Evolutionary conservation across 1,140 invertebrate species (phyloP).

Genomic region (Condylostylus longicornis): DNA sequence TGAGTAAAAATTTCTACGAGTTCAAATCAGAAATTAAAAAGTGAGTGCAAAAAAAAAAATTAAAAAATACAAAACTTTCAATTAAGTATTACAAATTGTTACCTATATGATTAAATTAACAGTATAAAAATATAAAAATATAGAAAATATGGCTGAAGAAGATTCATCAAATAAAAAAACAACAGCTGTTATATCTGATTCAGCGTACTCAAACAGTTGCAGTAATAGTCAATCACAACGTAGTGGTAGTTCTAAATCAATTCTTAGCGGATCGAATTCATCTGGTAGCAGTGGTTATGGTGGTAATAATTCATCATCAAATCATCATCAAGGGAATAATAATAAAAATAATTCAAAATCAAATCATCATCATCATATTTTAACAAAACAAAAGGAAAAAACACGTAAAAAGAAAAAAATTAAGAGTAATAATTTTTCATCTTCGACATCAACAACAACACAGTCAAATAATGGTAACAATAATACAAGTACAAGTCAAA

Average conservation of each 20-base stretch:
- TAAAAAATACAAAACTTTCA: too few relatives aligned
- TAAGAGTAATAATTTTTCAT: slow-evolving; percentile 18
- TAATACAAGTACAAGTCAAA: too few relatives aligned
- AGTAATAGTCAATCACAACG: slow-evolving; percentile 59
- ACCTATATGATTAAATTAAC: too few relatives aligned
- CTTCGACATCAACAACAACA: slow-evolving; percentile 10
- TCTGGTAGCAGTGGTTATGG: slow-evolving; percentile 65
- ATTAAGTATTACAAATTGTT: too few relatives aligned
- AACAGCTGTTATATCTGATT: too few relatives aligned
- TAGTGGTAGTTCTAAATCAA: slow-evolving; percentile 60
- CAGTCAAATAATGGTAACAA: too few relatives aligned
- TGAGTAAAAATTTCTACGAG: too few relatives aligned
- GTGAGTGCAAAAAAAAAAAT: too few relatives aligned
- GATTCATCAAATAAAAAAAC: too few relatives aligned
- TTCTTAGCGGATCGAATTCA: slow-evolving; percentile 56
- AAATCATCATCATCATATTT: not conserved
- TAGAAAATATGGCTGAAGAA: too few relatives aligned
- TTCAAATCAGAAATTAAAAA: too few relatives aligned
- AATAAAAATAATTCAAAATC: slow-evolving; percentile 4
- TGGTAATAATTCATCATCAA: slow-evolving; percentile 41
- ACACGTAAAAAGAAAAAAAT: slow-evolving; percentile 37
- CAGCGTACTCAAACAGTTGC: slow-evolving; percentile 59
- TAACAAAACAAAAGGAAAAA: slow-evolving; percentile 26
- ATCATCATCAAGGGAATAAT: slow-evolving; percentile 38
- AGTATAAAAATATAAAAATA: too few relatives aligned